Evolutionary conservation across 1,140 invertebrate genomes (phyloP).

Genomic region (Pogonomyrmex californicus): DNA sequence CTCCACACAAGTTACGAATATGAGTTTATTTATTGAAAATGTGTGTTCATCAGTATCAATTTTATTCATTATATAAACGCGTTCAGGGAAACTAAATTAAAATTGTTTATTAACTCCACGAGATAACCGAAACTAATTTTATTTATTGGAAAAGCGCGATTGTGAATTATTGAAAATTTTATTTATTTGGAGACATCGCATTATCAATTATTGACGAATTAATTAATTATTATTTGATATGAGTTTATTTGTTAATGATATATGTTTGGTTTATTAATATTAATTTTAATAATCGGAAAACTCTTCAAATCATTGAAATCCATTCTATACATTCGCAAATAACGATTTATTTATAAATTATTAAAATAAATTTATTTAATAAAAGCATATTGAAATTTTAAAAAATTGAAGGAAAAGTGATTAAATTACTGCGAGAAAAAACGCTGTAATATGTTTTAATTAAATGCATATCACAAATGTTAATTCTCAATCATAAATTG

Average conservation of each 20-base stretch:
- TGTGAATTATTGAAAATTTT: slow-evolving; percentile 58
- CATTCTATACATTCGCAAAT: slow-evolving; percentile 11
- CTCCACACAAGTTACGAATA: slow-evolving; percentile 42
- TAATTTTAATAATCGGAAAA: slow-evolving; percentile 33
- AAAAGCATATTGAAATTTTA: not conserved
- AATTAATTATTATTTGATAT: slow-evolving; percentile 45
- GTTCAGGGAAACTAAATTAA: slow-evolving; percentile 60
- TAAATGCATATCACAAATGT: not conserved
- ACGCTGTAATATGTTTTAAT: not conserved
- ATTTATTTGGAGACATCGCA: slow-evolving; percentile 45
- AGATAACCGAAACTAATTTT: slow-evolving; percentile 55
- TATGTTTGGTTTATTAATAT: slow-evolving; percentile 19
- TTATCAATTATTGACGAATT: slow-evolving; percentile 62
- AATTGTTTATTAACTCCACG: slow-evolving; percentile 54
- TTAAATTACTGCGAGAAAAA: not conserved
- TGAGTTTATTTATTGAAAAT: slow-evolving; percentile 63
- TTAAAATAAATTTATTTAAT: slow-evolving; percentile 22
- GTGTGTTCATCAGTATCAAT: slow-evolving; percentile 47
- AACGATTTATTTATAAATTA: not conserved
- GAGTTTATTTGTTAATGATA: slow-evolving; percentile 35
- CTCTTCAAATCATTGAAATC: slow-evolving; percentile 4
- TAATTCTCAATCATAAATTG: not conserved
- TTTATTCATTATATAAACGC: slow-evolving; percentile 60
- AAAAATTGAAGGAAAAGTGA: not conserved
- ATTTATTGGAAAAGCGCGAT: slow-evolving; percentile 58